These are phyloP conservation scores for Opisthograptis luteolata DNA, from an alignment of 2,888 invertebrate species.

Conservation along the genomic window DNA sequence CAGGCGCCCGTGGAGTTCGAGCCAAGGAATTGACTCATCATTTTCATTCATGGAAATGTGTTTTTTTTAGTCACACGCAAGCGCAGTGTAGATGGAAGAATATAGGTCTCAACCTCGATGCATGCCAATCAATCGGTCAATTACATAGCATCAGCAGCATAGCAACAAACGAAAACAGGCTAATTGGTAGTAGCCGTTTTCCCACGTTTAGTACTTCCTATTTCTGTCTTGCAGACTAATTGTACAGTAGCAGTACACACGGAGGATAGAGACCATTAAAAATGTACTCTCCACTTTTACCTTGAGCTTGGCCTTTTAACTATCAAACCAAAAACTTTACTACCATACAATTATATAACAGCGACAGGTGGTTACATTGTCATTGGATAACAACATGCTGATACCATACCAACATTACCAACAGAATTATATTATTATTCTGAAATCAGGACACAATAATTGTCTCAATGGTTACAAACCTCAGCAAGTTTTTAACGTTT, in stretches of 20 bases:
- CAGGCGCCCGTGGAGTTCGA: conserved; percentile 43
- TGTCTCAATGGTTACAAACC: conserved; percentile 12
- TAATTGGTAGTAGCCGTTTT: conserved; percentile 15
- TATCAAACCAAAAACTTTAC: conserved; percentile 44
- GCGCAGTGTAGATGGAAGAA: conserved; percentile 29
- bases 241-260: neutral
- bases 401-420: too few species aligned
- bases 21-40: conserved; percentile 71
- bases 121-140: conserved; percentile 36
- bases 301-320: conserved; percentile 65
- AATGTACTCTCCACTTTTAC: conserved; percentile 36
- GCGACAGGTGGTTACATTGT: conserved; percentile 38
- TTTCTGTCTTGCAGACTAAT: too few species aligned
- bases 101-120: conserved; percentile 29
- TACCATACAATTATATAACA: conserved; percentile 54
- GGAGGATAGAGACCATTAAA: conserved; percentile 19
- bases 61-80: conserved; percentile 38
- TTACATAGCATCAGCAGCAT: conserved; percentile 27
- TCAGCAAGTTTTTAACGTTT: conserved; percentile 12
- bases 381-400: neutral
- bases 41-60: conserved; percentile 66
- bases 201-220: neutral
- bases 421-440: neutral
- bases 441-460: neutral
- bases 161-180: conserved; percentile 12